Conservation (phyloP, 2,113 vertebrate species). For the Salvelinus alpinus region DNA sequence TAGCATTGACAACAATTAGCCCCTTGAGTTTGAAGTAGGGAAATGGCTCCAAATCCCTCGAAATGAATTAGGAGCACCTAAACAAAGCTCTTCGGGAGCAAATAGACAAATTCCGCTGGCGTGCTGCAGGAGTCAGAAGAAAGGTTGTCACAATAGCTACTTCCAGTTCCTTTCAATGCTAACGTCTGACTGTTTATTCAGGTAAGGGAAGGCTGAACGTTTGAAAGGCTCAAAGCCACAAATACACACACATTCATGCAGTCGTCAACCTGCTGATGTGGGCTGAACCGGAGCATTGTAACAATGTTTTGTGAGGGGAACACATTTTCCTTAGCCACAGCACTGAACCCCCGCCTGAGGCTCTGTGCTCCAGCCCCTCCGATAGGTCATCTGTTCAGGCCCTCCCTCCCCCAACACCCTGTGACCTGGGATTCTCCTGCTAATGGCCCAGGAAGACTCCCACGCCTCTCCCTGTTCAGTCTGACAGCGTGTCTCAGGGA, state of each 20-base stretch:
- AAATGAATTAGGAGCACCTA: neutral
- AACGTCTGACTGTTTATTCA: constrained; percentile 59
- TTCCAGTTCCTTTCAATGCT: constrained; percentile 41
- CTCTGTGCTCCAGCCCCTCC: constrained; percentile 52
- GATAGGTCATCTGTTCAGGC: constrained; percentile 63
- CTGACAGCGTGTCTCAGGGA: constrained; percentile 45
- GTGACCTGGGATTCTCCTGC: constrained; percentile 67
- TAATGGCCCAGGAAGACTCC: constrained; percentile 52
- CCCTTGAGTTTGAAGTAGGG: neutral
- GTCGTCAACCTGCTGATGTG: constrained; percentile 56
- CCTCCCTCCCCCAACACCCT: constrained; percentile 49
- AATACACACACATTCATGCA: constrained; percentile 32
- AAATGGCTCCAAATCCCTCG: neutral
- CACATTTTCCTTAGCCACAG: constrained; percentile 54
- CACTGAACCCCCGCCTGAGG: constrained; percentile 31
- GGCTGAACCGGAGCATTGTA: constrained; percentile 58
- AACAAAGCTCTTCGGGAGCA: constrained; percentile 38
- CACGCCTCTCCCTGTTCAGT: constrained; percentile 62
- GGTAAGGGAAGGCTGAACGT: constrained; percentile 6
- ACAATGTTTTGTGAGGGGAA: constrained; percentile 45
- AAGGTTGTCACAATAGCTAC: constrained; percentile 57
- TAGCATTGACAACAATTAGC: constrained; percentile 1
- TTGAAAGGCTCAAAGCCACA: neutral
- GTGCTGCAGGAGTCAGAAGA: constrained; percentile 39
- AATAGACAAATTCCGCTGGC: constrained; percentile 50